A percentile compares a stretch with the other conserved stretches of the same genome.
Evolutionary conservation across 1,140 invertebrate genomes (phyloP).

Genomic region (Chionoecetes opilio): DNA sequence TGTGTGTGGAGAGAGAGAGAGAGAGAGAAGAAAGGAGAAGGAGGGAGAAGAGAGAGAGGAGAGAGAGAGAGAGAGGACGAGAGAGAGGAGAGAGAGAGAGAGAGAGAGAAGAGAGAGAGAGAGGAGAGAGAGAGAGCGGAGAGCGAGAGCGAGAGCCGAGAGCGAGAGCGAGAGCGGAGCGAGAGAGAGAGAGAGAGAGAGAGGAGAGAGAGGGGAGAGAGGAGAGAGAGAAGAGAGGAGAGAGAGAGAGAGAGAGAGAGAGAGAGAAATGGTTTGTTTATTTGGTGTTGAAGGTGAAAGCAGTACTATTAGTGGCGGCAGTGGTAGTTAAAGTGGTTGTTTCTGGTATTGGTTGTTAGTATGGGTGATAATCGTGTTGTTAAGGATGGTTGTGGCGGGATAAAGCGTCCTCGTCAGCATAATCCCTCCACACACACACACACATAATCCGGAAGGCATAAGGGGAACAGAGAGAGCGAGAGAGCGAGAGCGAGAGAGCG

Average conservation of each 20-base stretch:
- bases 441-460: background rate
- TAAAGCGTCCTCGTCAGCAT: background rate
- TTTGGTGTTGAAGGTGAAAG: background rate
- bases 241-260: slow-evolving; percentile 17
- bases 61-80: background rate
- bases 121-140: background rate
- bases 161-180: background rate
- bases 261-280: background rate
- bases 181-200: slow-evolving; percentile 14
- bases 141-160: no score
- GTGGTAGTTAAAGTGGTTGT: background rate
- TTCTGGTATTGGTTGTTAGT: no score
- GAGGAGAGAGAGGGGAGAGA: background rate
- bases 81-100: background rate
- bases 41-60: background rate
- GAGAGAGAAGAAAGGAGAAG: background rate
- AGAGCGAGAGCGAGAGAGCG: background rate
- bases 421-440: no score
- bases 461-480: background rate
- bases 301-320: no score
- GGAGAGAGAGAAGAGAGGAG: slow-evolving; percentile 12
- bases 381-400: background rate
- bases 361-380: no score
- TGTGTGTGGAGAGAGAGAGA: background rate
- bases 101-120: background rate